phyloP scores from a whole-genome alignment of 2,113 vertebrate genomes.

The Prochilodus magdalenae region DNA sequence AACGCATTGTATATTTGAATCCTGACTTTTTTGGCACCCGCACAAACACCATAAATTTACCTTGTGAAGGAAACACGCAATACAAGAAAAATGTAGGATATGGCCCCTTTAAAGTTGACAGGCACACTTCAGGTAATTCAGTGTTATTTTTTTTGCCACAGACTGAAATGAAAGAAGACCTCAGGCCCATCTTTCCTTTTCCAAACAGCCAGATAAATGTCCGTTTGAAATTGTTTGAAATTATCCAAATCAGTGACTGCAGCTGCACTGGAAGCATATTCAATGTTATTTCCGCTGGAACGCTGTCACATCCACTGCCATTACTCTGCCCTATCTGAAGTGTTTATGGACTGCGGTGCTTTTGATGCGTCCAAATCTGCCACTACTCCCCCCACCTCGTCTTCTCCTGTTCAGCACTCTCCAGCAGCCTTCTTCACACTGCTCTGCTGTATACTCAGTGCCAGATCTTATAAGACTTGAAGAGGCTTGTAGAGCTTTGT shows the following conservation, averaged over 20 bases:
- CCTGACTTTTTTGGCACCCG: background rate
- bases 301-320: conserved; percentile 19
- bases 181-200: background rate
- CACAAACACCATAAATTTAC: background rate
- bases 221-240: conserved; percentile 21
- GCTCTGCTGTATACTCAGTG: background rate
- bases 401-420: background rate
- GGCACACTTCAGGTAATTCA: background rate
- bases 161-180: background rate
- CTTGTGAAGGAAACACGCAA: background rate
- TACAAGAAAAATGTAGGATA: background rate
- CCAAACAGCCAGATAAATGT: background rate
- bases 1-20: too few relatives aligned
- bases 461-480: background rate
- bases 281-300: background rate
- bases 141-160: background rate
- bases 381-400: background rate
- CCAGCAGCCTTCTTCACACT: background rate
- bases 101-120: background rate
- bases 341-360: conserved; percentile 38
- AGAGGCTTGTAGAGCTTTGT: background rate
- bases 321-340: conserved; percentile 32
- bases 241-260: conserved; percentile 15
- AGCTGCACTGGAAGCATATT: background rate
- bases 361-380: background rate